A percentile compares a stretch with the other conserved stretches of the same genome.
Conservation (phyloP, 2,888 invertebrate species). For the Cantharis flavilabris region DNA sequence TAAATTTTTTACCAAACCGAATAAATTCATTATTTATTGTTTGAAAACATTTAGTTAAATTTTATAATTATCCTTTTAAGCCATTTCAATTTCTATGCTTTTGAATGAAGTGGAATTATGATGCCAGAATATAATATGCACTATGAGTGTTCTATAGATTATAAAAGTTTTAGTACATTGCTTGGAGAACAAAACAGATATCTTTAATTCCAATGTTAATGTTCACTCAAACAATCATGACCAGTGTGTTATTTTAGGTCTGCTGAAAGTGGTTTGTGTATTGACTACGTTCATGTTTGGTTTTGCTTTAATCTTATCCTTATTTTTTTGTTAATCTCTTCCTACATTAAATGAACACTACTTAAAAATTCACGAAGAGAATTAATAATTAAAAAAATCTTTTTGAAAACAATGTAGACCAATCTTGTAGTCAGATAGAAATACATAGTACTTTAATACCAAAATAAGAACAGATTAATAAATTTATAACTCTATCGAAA, state of each 20-base stretch:
- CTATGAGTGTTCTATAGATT: neutral
- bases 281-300: neutral
- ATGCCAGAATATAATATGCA: neutral
- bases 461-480: too few relatives aligned
- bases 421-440: too few relatives aligned
- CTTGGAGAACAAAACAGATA: neutral
- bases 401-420: too few relatives aligned
- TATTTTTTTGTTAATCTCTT: neutral
- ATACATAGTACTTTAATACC: too few relatives aligned
- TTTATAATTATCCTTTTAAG: neutral
- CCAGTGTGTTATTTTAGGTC: neutral
- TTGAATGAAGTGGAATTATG: neutral
- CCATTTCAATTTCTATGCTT: neutral
- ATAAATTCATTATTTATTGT: neutral
- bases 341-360: neutral
- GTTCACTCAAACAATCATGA: neutral
- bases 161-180: neutral
- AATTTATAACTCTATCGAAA: too few relatives aligned
- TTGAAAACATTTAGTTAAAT: neutral
- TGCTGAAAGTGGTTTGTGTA: neutral
- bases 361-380: neutral
- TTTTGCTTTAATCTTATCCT: neutral
- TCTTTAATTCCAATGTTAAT: neutral
- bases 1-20: neutral
- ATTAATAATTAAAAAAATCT: too few relatives aligned